A percentile compares a stretch with the other conserved stretches of the same genome.
phyloP scores from a whole-genome alignment of 2,888 invertebrate species.

The Disparrhopalites patrizii region DNA sequence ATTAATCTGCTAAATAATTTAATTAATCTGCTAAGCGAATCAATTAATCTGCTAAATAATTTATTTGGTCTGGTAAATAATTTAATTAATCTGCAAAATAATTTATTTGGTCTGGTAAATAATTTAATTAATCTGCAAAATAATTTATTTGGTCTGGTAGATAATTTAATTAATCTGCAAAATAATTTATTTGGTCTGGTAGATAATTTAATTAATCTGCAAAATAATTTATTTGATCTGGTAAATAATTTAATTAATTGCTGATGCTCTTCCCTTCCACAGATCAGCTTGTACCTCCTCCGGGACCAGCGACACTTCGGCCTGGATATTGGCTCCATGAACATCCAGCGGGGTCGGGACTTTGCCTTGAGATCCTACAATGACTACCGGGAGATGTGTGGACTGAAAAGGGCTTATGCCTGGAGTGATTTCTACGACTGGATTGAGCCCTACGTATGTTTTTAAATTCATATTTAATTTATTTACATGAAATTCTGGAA shows the following conservation, averaged over 20 bases:
- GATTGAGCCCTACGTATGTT: conserved; percentile 42
- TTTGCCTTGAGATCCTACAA: conserved; percentile 43
- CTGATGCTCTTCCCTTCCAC: neutral
- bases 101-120: too few species aligned
- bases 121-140: too few species aligned
- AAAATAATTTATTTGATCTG: too few species aligned
- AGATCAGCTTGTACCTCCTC: conserved; percentile 38
- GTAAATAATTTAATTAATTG: neutral
- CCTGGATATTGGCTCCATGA: conserved; percentile 42
- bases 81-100: too few species aligned
- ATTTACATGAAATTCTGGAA: neutral
- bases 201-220: too few species aligned
- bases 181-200: too few species aligned
- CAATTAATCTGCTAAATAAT: too few species aligned
- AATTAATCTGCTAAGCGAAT: too few species aligned
- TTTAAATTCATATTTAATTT: neutral
- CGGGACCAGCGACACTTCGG: conserved; percentile 42
- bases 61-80: too few species aligned
- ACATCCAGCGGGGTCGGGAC: conserved; percentile 44
- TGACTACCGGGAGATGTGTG: conserved; percentile 45
- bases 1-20: too few species aligned
- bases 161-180: too few species aligned
- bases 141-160: too few species aligned
- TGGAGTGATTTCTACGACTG: conserved; percentile 45
- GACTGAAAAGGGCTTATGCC: conserved; percentile 37